Base-by-base conservation (phyloP, 2,797 vertebrate species). In the Brachymystax lenok region DNA sequence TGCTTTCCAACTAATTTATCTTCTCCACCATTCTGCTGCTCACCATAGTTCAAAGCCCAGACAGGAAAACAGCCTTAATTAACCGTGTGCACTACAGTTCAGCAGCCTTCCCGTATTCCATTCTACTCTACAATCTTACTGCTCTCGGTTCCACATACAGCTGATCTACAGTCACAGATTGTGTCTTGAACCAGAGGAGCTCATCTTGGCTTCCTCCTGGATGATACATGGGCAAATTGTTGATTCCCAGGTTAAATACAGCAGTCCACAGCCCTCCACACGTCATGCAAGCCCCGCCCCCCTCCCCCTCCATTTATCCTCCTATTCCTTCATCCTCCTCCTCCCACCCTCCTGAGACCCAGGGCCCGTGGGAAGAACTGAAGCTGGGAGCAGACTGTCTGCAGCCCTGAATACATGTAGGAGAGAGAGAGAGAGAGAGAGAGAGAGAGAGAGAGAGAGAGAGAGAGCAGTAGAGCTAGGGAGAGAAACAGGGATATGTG, bases 341-440 rank as follows among this genome's bases (percentile, higher is more conserved):
- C 77, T 74, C 84, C 68, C 69, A 24, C 35, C 10, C 91, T 91
- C 77, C 70, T 92, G 93, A 93, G 92, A 88, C 90, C 90, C 82
- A 80, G 90, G 95, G 94, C 95, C 96, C 94, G 92, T 95, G 95
- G 95, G 94, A 94, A 92, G 89, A 87, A 78, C 83, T 79, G 90
- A 90, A 82, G 92, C 86, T 84, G 86, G 87, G 88, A 93, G 92
- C 91, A 94, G 92, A 94, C 92, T 88, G 93, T 93, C 92, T 94
- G 87, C 90, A 92, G 91, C 89, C 86, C 89, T 91, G 90, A 93
- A 93, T 93, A 93, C 91, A 90, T 91, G 72, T 33, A 52, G 33
- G 85, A 82, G 83, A 79, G 84, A 88, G 83, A 77, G 84, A 80
- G 56, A 76, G 56, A 50, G 33, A 69, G 50, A 28, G 74, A 19